Conservation (phyloP, 2,888 invertebrate genomes). For the Pristionchus fissidentatus region DNA sequence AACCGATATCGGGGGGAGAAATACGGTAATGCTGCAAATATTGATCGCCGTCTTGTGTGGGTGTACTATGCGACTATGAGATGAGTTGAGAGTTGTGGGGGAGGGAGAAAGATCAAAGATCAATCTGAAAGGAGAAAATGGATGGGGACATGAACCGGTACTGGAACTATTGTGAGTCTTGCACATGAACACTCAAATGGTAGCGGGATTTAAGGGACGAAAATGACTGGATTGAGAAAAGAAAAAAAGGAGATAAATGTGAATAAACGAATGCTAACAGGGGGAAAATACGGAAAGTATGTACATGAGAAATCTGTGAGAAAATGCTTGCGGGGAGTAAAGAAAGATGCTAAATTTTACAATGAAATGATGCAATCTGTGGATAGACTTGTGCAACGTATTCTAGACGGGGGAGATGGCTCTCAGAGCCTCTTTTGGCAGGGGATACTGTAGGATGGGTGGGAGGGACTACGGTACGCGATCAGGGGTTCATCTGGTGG, state of each 20-base stretch:
- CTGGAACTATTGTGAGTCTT: slow-evolving; percentile 7
- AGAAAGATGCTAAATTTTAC: not conserved
- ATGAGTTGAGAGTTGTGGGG: not conserved
- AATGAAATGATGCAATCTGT: slow-evolving; percentile 7
- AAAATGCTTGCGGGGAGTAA: not conserved
- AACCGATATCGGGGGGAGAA: slow-evolving; percentile 19
- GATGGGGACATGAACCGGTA: slow-evolving; percentile 9
- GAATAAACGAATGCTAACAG: not conserved
- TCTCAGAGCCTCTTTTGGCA: slow-evolving; percentile 32
- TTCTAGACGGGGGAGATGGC: not conserved
- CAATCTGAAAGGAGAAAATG: not conserved
- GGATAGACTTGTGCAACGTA: not conserved
- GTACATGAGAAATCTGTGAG: slow-evolving; percentile 21
- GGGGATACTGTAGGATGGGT: not conserved
- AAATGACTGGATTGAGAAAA: slow-evolving; percentile 4
- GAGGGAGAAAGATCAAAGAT: too few relatives aligned
- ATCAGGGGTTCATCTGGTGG: slow-evolving; percentile 9
- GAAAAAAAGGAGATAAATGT: not conserved
- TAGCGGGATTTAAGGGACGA: not conserved
- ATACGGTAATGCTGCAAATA: slow-evolving; percentile 31
- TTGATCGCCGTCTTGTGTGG: not conserved
- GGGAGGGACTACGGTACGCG: not conserved
- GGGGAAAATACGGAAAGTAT: not conserved
- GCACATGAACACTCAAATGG: slow-evolving; percentile 13
- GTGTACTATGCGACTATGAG: slow-evolving; percentile 27